These are phyloP conservation scores for Caenorhabditis zanzibari DNA, from an alignment of 2,888 invertebrate species.

Conservation along the genomic window DNA sequence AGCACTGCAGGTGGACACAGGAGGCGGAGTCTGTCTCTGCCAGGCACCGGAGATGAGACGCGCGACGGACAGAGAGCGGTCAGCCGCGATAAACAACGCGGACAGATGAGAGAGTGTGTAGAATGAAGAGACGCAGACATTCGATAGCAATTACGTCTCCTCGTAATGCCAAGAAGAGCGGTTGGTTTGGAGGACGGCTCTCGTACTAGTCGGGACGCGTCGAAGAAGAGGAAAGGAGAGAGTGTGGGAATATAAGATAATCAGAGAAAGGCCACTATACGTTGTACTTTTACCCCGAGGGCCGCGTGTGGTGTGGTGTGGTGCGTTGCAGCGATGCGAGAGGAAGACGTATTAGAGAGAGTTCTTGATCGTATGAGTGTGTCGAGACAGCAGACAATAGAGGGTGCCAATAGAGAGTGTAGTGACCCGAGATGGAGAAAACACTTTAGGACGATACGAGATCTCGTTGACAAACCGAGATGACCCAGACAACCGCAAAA, in stretches of 20 bases:
- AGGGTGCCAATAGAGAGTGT: constrained; percentile 6
- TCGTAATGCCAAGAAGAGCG: constrained; percentile 47
- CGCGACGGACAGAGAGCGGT: constrained; percentile 46
- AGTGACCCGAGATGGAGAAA: constrained; percentile 29
- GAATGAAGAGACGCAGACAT: neutral
- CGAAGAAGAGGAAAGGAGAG: constrained; percentile 26
- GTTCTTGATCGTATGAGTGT: neutral
- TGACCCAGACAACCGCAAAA: constrained; percentile 22
- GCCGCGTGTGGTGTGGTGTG: constrained; percentile 40
- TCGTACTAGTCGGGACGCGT: constrained; percentile 48
- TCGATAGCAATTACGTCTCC: constrained; percentile 33
- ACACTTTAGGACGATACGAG: constrained; percentile 4
- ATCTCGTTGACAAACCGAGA: constrained; percentile 22
- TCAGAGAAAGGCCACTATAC: constrained; percentile 38
- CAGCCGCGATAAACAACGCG: constrained; percentile 55
- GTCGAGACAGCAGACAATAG: constrained; percentile 6
- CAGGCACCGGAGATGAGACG: constrained; percentile 52
- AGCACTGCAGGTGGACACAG: constrained; percentile 50
- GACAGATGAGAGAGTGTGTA: constrained; percentile 3
- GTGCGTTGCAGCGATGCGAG: constrained; percentile 21
- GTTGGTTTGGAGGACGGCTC: constrained; percentile 47
- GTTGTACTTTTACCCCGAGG: constrained; percentile 48
- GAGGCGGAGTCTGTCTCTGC: constrained; percentile 47
- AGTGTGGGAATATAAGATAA: neutral
- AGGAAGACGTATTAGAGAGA: constrained; percentile 10